Evolutionary conservation across 2,888 invertebrate species (phyloP), one percentile per base, ranked within the genome.

Genomic region (Orthonevra nobilis): DNA sequence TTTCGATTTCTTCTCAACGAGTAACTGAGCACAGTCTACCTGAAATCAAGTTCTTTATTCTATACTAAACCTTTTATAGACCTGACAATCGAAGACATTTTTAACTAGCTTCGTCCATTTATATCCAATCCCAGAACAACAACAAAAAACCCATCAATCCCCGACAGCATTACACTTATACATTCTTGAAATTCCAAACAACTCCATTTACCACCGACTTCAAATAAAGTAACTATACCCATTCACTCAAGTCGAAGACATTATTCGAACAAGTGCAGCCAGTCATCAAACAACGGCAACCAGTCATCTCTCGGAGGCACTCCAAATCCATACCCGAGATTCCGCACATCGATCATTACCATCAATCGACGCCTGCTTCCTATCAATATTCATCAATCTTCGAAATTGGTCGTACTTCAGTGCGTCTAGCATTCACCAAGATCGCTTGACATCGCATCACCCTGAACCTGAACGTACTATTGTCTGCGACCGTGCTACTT

Each of bases 331-430:
- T 12, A 44, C 6, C 46, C 52, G 42, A n/a, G n/a, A n/a, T n/a
- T n/a, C 23, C 48, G 23, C 28, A 28, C 44, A 66, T 48, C 73
- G 60, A 73, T 73, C 79, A 73, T 23, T 66, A 34, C 34, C 42
- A 68, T 79, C 79, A 79, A 73, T 79, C 73, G 79, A 79, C 73
- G 73, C 79, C 73, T 73, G 73, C 19, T 50, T 56, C 61, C 61
- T 54, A 66, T 73, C 73, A 73, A 68, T 79, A 56, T 73, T 79
- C 79, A 73, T 79, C 61, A 79, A 56, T 68, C 46, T 48, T 61
- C 23, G 23, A 60, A 69, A 69, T 64, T 26, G 50, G 64, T 38
- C 23, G 23, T 42, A 56, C 38, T 69, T 6, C 36, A 42, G 42
- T 66, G 50, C 46, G 54, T 10, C 30, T 34, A 69, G 12, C 20